Base-by-base conservation (phyloP, 2,888 invertebrate species). In the Troglohyphantes excavatus region DNA sequence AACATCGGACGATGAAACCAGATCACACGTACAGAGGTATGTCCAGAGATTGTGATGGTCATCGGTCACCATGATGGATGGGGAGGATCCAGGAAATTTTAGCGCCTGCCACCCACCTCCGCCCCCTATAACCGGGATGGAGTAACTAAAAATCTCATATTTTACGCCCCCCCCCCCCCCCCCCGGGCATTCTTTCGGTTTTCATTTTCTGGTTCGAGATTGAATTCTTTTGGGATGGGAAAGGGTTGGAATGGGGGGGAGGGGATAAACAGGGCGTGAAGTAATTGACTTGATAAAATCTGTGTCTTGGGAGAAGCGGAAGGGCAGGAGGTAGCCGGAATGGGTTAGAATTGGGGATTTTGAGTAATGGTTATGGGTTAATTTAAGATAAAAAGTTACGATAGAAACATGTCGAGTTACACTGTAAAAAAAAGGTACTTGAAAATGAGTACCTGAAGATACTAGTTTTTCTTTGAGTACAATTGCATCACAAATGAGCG, bases 41-140 rank as follows among this genome's bases (percentile, higher is more conserved):
- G 68, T 46, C 19, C 53, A 46, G 65, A 21, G 39, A 53, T 84
- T 75, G 27, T 33, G 53, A 13, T 43, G 65, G 43, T 39, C 75
- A 84, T 84, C 83, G 72, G n/a, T 83, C 73, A 65, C 73, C 72
- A 43, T 75, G 84, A 84, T 75, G 21, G 73, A 84, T 84, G 75
- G 11, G n/a, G 33, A 2, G 19, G 21, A 70, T 26, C 29, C 33
- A 53, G 63, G 72, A 63, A 53, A 81, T 70, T 81, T 81, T 33
- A 70, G 29, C 27, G 29, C 26, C 46, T 39, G 13, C n/a, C n/a
- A n/a, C 63, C 76, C 43, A 43, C 46, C 53, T n/a, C 53, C 53
- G 53, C n/a, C 53, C 9, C 17, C 46, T 13, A 1, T 6, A 9
- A 1, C 53, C 2, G 33, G 46, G 1, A 21, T 9, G 72, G 72